Percentiles rank a stretch among this genome's conserved stretches.
These are phyloP conservation scores for Nemapogon koenigi DNA, from an alignment of 2,888 invertebrate genomes.

Conservation along the genomic window DNA sequence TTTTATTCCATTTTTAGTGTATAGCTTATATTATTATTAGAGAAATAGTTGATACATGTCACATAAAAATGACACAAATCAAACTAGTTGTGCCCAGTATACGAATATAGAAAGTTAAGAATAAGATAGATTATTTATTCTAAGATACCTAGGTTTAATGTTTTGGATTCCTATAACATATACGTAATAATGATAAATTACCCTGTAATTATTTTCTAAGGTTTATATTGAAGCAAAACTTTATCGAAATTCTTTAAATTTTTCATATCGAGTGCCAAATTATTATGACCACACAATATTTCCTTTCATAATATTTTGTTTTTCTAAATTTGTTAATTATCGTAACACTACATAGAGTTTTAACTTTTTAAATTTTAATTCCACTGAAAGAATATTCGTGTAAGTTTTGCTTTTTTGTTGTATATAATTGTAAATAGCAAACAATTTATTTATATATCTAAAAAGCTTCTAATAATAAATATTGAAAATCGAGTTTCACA, in stretches of 20 bases:
- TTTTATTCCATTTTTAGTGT: conserved; percentile 59
- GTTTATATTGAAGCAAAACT: conserved; percentile 26
- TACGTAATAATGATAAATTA: conserved; percentile 55
- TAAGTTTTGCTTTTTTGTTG: conserved; percentile 33
- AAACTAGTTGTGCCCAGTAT: conserved; percentile 67
- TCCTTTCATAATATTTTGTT: neutral
- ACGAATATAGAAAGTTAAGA: conserved; percentile 59
- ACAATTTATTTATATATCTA: conserved; percentile 21
- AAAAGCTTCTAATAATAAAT: conserved; percentile 22
- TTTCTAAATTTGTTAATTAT: neutral
- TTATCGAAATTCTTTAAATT: conserved; percentile 47
- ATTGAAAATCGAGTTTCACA: too few relatives aligned
- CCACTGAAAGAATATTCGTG: conserved; percentile 45
- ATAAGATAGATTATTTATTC: conserved; percentile 59
- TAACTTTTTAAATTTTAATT: neutral
- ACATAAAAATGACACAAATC: conserved; percentile 60
- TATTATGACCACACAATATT: conserved; percentile 20
- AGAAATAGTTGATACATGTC: conserved; percentile 57
- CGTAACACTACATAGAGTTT: neutral
- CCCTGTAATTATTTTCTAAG: conserved; percentile 19
- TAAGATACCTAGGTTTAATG: conserved; percentile 62
- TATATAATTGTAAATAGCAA: conserved; percentile 47
- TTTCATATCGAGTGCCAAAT: conserved; percentile 51
- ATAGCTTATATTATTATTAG: conserved; percentile 62
- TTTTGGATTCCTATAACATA: conserved; percentile 65